phyloP scores from a whole-genome alignment of 1,140 invertebrate species.

The Brachionus paranguensis region DNA sequence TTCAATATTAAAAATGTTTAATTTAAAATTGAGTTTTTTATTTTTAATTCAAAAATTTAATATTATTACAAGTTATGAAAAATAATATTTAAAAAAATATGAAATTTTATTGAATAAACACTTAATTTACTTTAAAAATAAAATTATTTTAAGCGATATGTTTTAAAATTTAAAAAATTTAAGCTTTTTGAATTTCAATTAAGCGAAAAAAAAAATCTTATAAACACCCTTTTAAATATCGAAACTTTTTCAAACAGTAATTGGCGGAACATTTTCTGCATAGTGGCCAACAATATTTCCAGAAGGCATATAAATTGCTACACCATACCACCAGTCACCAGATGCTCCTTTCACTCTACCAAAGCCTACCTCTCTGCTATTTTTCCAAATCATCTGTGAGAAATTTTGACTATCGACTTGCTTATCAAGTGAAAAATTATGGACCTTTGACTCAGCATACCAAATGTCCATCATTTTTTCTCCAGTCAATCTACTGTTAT shows the following conservation, averaged over 20 bases:
- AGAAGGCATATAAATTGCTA: constrained; percentile 22
- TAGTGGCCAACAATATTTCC: constrained; percentile 27
- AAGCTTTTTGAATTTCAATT: neutral
- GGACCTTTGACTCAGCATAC: constrained; percentile 4
- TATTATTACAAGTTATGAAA: neutral
- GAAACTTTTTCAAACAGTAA: neutral
- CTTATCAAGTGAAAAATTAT: constrained; percentile 6
- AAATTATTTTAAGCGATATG: neutral
- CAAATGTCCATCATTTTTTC: constrained; percentile 37
- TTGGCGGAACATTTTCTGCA: constrained; percentile 27
- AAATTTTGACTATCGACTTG: constrained; percentile 43
- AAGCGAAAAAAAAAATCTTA: neutral
- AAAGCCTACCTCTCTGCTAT: constrained; percentile 65
- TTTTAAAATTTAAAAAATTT: neutral
- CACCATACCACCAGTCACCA: constrained; percentile 57
- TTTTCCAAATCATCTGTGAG: constrained; percentile 62
- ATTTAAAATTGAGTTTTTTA: no score
- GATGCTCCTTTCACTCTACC: constrained; percentile 59
- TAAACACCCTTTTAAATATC: neutral
- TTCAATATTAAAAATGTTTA: no score
- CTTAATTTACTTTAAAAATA: neutral
- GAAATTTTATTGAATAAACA: neutral
- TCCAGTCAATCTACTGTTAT: neutral
- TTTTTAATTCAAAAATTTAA: no score
- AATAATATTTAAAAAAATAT: neutral